Evolutionary conservation across 2,888 invertebrate species (phyloP).

Genomic region (Atherix ibis): DNA sequence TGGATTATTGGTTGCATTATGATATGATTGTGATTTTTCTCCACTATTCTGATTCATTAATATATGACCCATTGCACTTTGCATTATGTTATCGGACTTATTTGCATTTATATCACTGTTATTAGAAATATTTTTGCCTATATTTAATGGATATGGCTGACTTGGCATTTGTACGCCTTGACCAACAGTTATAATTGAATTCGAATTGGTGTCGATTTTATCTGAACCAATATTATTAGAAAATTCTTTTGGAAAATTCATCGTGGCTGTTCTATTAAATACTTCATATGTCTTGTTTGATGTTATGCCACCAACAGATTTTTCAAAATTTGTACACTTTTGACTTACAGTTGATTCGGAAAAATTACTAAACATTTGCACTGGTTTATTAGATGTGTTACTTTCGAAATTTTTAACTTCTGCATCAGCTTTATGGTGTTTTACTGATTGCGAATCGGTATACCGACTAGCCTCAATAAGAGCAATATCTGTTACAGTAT

Average conservation of each 20-base stretch:
- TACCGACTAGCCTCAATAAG: too few species aligned
- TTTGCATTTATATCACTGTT: slow-evolving; percentile 13
- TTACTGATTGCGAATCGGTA: too few species aligned
- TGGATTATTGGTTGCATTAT: slow-evolving; percentile 2
- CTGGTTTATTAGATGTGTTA: too few species aligned
- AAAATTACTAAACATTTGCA: too few species aligned
- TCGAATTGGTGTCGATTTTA: slow-evolving; percentile 4
- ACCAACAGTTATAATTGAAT: too few species aligned
- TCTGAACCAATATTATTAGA: slow-evolving; percentile 8
- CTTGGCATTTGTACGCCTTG: slow-evolving; percentile 9
- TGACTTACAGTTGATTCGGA: too few species aligned
- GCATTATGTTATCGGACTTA: slow-evolving; percentile 8
- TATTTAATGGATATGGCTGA: slow-evolving; percentile 3
- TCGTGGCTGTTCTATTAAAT: slow-evolving; percentile 31
- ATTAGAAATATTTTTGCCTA: too few species aligned
- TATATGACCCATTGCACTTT: too few species aligned
- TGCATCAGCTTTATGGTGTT: too few species aligned
- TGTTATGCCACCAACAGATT: too few species aligned
- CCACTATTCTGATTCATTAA: neutral
- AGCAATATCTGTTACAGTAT: slow-evolving; percentile 5
- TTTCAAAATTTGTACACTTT: too few species aligned
- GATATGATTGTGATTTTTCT: slow-evolving; percentile 5
- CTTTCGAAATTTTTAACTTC: too few species aligned
- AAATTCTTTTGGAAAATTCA: slow-evolving; percentile 30
- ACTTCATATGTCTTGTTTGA: slow-evolving; percentile 31